phyloP scores from a whole-genome alignment of 2,797 vertebrate genomes.

The Syngnathus rostellatus region DNA sequence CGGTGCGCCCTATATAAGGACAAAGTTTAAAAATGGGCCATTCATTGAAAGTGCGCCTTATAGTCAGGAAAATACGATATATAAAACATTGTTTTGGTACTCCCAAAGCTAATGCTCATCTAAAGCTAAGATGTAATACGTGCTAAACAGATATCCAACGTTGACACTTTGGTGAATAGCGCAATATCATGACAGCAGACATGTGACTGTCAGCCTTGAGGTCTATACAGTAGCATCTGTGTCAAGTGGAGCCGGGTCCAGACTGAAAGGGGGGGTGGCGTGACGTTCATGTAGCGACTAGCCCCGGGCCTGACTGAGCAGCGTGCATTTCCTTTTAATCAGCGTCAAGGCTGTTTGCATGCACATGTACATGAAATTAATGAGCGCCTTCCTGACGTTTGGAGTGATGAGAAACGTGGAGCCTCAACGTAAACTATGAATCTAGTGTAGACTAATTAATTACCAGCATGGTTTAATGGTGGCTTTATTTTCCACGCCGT shows the following conservation, averaged over 20 bases:
- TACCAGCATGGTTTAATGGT: conserved; percentile 10
- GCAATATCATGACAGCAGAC: not conserved
- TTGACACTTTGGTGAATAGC: not conserved
- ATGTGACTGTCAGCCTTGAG: not conserved
- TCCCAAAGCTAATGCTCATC: too few species aligned
- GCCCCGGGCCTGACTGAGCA: conserved; percentile 39
- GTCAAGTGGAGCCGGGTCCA: conserved; percentile 25
- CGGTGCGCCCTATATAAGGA: too few species aligned
- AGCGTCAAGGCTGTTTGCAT: conserved; percentile 37
- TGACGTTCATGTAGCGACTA: conserved; percentile 36
- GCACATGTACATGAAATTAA: conserved; percentile 45
- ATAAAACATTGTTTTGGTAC: too few species aligned
- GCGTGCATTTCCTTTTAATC: conserved; percentile 52
- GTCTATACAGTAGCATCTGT: conserved; percentile 17
- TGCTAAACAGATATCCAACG: not conserved
- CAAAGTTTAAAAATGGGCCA: too few species aligned
- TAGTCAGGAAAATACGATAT: too few species aligned
- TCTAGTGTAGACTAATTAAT: conserved; percentile 29
- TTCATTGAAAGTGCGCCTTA: too few species aligned
- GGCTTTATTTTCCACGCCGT: conserved; percentile 20
- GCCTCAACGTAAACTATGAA: conserved; percentile 30
- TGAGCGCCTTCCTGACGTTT: conserved; percentile 39
- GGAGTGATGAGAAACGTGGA: conserved; percentile 18
- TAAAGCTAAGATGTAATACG: too few species aligned
- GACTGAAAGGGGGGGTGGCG: conserved; percentile 25